Conservation (phyloP, 2,113 vertebrate genomes). For the cattle (Bos taurus) region DNA sequence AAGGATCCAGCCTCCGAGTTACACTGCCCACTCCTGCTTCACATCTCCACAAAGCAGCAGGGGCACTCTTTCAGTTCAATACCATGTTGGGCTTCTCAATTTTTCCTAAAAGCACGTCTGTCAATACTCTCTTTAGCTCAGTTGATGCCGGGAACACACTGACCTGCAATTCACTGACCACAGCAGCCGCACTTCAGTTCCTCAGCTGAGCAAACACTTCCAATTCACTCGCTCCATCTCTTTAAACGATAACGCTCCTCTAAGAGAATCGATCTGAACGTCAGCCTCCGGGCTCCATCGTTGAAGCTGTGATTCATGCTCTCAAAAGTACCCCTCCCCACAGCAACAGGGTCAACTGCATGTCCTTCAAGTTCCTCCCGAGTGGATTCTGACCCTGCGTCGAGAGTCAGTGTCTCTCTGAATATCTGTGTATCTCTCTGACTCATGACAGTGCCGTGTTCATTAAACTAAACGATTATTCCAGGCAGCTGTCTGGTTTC, state of each 20-base stretch:
- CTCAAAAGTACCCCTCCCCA: background rate
- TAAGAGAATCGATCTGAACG: rapidly evolving
- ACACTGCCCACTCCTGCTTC: rapidly evolving
- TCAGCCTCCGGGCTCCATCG: background rate
- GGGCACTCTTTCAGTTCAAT: rapidly evolving
- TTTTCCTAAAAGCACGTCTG: too few species aligned
- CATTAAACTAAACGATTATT: rapidly evolving
- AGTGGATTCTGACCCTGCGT: background rate
- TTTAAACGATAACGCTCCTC: rapidly evolving
- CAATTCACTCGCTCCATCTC: background rate
- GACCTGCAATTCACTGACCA: too few species aligned
- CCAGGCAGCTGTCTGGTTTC: rapidly evolving
- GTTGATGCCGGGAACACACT: rapidly evolving
- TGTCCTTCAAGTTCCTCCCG: too few species aligned
- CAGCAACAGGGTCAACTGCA: too few species aligned
- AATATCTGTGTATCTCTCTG: rapidly evolving
- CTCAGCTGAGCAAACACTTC: background rate
- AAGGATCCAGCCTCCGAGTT: rapidly evolving
- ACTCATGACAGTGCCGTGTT: rapidly evolving
- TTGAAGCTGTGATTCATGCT: rapidly evolving
- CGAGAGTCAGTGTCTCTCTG: rapidly evolving
- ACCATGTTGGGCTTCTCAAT: background rate
- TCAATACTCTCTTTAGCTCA: background rate
- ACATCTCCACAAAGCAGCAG: rapidly evolving
- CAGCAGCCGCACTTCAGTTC: rapidly evolving